Evolutionary conservation across 1,140 invertebrate genomes (phyloP).

Genomic region (Brachionus plicatilis): DNA sequence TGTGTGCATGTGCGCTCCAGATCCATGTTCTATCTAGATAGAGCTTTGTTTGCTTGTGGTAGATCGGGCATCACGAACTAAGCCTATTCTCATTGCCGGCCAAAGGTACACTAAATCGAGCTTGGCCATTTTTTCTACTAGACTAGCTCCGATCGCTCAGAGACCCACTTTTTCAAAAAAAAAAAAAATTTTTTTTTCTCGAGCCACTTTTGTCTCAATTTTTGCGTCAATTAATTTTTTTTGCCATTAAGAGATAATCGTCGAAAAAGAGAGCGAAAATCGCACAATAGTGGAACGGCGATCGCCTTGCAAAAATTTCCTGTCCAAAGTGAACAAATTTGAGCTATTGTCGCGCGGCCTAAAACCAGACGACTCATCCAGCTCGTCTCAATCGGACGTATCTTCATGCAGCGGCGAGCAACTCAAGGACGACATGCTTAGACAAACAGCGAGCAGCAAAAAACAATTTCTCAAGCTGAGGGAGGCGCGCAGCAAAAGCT

Average conservation of each 20-base stretch:
- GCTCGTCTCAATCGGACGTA: not conserved
- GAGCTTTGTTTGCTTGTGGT: not conserved
- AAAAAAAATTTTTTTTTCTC: not conserved
- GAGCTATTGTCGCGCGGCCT: conserved; percentile 21
- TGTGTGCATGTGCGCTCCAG: not conserved
- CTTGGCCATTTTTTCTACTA: not conserved
- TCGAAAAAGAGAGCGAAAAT: not conserved
- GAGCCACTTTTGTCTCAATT: not conserved
- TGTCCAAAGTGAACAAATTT: conserved; percentile 34
- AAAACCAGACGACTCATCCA: not conserved
- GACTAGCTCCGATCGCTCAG: not conserved
- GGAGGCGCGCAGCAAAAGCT: conserved; percentile 7
- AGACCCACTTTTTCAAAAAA: not conserved
- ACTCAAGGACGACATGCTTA: not conserved
- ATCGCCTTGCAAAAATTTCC: conserved; percentile 3
- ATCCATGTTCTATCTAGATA: not conserved
- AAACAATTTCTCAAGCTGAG: not conserved
- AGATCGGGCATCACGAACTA: not conserved
- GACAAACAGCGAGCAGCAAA: not conserved
- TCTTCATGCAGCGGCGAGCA: not conserved
- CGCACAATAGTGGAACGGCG: not conserved
- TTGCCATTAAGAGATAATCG: not conserved
- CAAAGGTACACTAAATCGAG: not conserved
- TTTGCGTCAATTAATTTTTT: not conserved
- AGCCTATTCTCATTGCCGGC: not conserved